phyloP scores from a whole-genome alignment of 2,797 vertebrate genomes.

The Gallinago stenura region DNA sequence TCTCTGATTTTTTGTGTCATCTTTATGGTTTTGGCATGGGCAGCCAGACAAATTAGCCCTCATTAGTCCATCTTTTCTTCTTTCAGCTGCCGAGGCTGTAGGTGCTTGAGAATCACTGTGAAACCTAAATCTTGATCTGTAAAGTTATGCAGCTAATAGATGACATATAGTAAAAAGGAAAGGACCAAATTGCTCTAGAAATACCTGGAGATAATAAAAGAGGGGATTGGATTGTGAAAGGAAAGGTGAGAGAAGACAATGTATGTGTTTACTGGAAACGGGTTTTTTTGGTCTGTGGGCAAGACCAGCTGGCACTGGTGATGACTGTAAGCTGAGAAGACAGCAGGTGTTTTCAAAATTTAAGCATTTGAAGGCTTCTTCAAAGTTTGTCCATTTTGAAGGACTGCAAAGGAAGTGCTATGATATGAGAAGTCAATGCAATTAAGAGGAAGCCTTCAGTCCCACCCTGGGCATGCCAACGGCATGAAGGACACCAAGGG shows the following conservation, averaged over 20 bases:
- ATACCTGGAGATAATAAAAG: not conserved
- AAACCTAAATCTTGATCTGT: not conserved
- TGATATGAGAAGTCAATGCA: not conserved
- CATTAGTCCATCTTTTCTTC: not conserved
- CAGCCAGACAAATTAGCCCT: not conserved
- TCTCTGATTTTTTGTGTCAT: not conserved
- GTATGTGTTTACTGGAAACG: not conserved
- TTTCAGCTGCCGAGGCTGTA: not conserved
- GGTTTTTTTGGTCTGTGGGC: not conserved
- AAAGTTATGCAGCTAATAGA: not conserved
- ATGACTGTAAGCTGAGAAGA: not conserved
- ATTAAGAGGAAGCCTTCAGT: not conserved
- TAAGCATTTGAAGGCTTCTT: not conserved
- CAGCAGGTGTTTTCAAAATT: not conserved
- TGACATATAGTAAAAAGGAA: not conserved
- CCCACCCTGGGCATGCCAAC: rapidly evolving
- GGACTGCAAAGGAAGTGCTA: not conserved
- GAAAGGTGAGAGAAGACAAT: not conserved
- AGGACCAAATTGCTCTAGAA: not conserved
- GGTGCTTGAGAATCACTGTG: not conserved
- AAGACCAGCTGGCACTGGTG: too few relatives aligned
- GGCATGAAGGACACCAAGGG: not conserved
- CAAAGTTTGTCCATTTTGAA: not conserved
- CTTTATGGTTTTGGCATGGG: not conserved
- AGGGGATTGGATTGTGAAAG: not conserved